These are phyloP conservation scores for Spialia ferax DNA, from an alignment of 2,888 invertebrate genomes.

Conservation along the genomic window DNA sequence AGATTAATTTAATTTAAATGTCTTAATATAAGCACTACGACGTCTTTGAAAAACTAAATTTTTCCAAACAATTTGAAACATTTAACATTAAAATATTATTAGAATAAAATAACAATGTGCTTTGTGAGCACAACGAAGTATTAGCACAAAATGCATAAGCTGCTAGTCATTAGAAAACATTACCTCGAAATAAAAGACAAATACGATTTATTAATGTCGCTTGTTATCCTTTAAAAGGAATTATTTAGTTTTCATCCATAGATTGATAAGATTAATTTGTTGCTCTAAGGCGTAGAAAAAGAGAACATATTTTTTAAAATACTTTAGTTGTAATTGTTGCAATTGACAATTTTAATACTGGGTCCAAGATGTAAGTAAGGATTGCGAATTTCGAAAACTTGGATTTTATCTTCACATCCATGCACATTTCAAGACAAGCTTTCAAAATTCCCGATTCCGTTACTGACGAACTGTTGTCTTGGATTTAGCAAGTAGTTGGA, in stretches of 20 bases:
- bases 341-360: constrained; percentile 70
- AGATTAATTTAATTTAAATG: no score
- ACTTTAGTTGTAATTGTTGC: constrained; percentile 77
- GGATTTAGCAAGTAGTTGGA: constrained; percentile 44
- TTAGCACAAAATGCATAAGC: constrained; percentile 67
- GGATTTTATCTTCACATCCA: constrained; percentile 25
- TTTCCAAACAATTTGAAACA: constrained; percentile 57
- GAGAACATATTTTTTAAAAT: constrained; percentile 71
- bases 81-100: constrained; percentile 46
- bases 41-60: not conserved
- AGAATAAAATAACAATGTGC: constrained; percentile 53
- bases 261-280: constrained; percentile 70
- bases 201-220: constrained; percentile 68
- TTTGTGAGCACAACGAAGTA: constrained; percentile 67
- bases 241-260: constrained; percentile 67
- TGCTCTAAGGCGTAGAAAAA: constrained; percentile 67
- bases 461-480: constrained; percentile 48
- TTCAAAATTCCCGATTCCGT: constrained; percentile 42
- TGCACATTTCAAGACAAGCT: constrained; percentile 31
- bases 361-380: constrained; percentile 75
- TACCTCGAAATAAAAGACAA: constrained; percentile 78
- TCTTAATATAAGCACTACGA: not conserved
- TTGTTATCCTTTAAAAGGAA: constrained; percentile 84
- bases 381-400: constrained; percentile 60
- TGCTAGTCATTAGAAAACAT: constrained; percentile 68